Conservation (phyloP, 2,888 invertebrate genomes). For the Hemaris fuciformis region DNA sequence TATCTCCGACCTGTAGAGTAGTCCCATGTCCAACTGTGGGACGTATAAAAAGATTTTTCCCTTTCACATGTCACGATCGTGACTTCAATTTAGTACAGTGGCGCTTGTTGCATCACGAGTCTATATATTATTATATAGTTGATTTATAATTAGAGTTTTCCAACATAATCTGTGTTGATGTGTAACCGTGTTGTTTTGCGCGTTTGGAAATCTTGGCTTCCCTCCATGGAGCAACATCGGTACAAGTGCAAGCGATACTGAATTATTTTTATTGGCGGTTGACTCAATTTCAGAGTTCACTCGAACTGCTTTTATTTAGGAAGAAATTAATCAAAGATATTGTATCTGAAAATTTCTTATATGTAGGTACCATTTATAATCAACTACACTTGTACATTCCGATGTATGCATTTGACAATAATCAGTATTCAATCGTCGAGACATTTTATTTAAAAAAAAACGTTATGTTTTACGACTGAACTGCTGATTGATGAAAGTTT, state of each 20-base stretch:
- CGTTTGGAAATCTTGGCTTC: constrained; percentile 6
- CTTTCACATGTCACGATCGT: too few relatives aligned
- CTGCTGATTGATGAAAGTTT: too few relatives aligned
- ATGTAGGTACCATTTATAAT: not conserved
- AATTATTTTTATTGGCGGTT: not conserved
- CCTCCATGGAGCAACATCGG: not conserved
- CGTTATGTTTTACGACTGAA: too few relatives aligned
- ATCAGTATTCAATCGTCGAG: too few relatives aligned
- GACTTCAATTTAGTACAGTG: too few relatives aligned
- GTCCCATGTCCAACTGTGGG: too few relatives aligned
- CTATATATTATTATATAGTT: not conserved
- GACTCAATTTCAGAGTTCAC: not conserved
- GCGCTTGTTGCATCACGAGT: not conserved
- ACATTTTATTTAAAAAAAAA: too few relatives aligned
- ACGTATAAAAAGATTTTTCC: too few relatives aligned
- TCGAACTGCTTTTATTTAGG: not conserved
- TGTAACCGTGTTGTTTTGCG: not conserved
- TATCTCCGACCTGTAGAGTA: too few relatives aligned
- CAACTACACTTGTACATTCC: too few relatives aligned
- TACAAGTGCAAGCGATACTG: not conserved
- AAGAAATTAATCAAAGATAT: not conserved
- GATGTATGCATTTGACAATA: too few relatives aligned
- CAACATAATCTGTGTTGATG: not conserved
- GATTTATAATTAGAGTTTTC: not conserved
- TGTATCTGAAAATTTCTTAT: not conserved